Percentiles rank a stretch among this genome's conserved stretches.
These are phyloP conservation scores for Gymnosoma rotundatum DNA, from an alignment of 2,888 invertebrate genomes.

Conservation along the genomic window DNA sequence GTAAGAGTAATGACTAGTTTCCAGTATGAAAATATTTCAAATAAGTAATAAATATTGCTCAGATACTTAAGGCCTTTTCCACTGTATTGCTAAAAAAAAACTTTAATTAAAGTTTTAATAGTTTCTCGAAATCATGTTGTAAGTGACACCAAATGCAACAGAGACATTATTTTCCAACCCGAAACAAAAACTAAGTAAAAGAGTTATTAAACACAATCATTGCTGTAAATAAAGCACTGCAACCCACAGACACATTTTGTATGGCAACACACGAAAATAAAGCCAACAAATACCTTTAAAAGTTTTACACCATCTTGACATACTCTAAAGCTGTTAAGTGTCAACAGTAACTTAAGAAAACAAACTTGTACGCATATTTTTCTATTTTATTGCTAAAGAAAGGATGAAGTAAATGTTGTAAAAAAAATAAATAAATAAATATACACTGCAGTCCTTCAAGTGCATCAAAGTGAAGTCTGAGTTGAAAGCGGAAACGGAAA, in stretches of 20 bases:
- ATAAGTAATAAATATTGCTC: too few relatives aligned
- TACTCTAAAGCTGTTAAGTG: conserved; percentile 61
- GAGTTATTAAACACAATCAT: conserved; percentile 24
- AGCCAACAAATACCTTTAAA: conserved; percentile 7
- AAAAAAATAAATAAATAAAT: background rate
- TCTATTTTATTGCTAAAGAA: conserved; percentile 4
- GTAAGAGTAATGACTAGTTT: too few relatives aligned
- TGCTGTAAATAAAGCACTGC: background rate
- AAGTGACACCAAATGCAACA: background rate
- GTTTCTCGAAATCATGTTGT: background rate
- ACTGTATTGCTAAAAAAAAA: conserved; percentile 21
- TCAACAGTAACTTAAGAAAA: conserved; percentile 51
- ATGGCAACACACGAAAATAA: background rate
- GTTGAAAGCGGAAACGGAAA: conserved; percentile 63
- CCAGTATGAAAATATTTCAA: too few relatives aligned
- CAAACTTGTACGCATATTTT: conserved; percentile 20
- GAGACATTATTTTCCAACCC: background rate
- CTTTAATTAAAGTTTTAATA: conserved; percentile 18
- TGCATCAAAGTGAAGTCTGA: conserved; percentile 47
- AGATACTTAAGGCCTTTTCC: too few relatives aligned
- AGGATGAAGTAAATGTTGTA: background rate
- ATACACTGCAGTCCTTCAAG: conserved; percentile 11
- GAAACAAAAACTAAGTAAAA: conserved; percentile 13
- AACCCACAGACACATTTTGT: background rate
- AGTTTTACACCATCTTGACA: conserved; percentile 54